Percentiles rank a stretch among this genome's conserved stretches.
Conservation (phyloP, 2,888 invertebrate genomes). For the Heliothis peltigera region DNA sequence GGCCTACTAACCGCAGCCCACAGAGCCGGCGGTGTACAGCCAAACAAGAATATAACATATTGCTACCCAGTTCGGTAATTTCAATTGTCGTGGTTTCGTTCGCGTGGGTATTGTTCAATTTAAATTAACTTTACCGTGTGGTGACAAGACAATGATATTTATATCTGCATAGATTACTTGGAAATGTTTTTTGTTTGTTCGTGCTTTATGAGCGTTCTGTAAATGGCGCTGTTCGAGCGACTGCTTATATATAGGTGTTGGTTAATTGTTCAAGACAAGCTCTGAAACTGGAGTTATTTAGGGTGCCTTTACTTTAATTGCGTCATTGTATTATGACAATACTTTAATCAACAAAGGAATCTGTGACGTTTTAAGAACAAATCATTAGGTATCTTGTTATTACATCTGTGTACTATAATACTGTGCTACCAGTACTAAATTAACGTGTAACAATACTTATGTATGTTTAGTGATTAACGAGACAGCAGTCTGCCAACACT, state of each 20-base stretch:
- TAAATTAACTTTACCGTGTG: constrained; percentile 52
- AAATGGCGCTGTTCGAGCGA: constrained; percentile 17
- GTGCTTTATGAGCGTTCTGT: constrained; percentile 31
- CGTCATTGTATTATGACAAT: not conserved
- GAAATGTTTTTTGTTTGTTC: constrained; percentile 41
- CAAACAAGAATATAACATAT: constrained; percentile 36
- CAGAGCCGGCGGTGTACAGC: constrained; percentile 56
- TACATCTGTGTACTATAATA: too few species aligned
- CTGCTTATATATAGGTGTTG: not conserved
- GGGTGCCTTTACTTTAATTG: not conserved
- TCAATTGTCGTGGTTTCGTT: constrained; percentile 44
- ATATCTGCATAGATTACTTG: constrained; percentile 46
- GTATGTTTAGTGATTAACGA: not conserved
- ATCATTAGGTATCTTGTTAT: too few species aligned
- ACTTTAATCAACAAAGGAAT: too few species aligned
- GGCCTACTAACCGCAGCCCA: constrained; percentile 19
- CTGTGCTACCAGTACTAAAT: too few species aligned
- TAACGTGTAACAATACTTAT: constrained; percentile 21
- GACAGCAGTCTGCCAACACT: constrained; percentile 10
- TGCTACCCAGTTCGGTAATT: constrained; percentile 60
- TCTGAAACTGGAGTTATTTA: not conserved
- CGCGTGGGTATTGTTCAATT: constrained; percentile 61
- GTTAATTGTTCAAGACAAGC: not conserved
- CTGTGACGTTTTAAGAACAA: too few species aligned
- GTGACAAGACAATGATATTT: constrained; percentile 56